Conservation (phyloP, 1,140 invertebrate genomes). For the Colletes latitarsis region DNA sequence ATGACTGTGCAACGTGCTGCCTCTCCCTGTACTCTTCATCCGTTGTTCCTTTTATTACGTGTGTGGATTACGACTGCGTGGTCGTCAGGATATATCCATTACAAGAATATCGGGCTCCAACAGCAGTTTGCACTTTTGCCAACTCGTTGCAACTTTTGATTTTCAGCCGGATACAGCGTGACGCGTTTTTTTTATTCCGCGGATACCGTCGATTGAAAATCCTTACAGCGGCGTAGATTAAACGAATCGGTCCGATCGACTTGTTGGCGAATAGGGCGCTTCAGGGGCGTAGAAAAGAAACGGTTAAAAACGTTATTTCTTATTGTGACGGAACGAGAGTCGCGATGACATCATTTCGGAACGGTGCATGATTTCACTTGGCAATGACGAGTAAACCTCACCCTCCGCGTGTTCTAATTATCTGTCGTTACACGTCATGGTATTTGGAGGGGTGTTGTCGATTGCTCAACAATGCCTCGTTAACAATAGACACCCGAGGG, state of each 20-base stretch:
- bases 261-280: too few species aligned
- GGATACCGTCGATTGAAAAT: too few species aligned
- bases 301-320: not conserved
- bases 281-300: too few species aligned
- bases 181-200: not conserved
- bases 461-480: conserved; percentile 34
- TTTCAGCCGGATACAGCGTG: conserved; percentile 41
- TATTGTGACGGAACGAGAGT: conserved; percentile 17
- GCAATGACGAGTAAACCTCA: conserved; percentile 6
- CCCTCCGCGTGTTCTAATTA: conserved; percentile 26
- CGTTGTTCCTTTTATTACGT: conserved; percentile 60
- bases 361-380: not conserved
- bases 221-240: too few species aligned
- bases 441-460: conserved; percentile 42
- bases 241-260: too few species aligned
- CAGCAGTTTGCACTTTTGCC: conserved; percentile 56
- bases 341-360: conserved; percentile 31
- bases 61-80: conserved; percentile 54
- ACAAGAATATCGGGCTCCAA: conserved; percentile 55
- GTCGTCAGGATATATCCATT: conserved; percentile 59
- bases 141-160: conserved; percentile 51
- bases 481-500: conserved; percentile 14
- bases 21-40: conserved; percentile 33
- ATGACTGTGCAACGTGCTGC: conserved; percentile 47
- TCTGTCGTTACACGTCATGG: conserved; percentile 24